phyloP scores from a whole-genome alignment of 2,888 invertebrate species.

The Hypselothyrea guttata region DNA sequence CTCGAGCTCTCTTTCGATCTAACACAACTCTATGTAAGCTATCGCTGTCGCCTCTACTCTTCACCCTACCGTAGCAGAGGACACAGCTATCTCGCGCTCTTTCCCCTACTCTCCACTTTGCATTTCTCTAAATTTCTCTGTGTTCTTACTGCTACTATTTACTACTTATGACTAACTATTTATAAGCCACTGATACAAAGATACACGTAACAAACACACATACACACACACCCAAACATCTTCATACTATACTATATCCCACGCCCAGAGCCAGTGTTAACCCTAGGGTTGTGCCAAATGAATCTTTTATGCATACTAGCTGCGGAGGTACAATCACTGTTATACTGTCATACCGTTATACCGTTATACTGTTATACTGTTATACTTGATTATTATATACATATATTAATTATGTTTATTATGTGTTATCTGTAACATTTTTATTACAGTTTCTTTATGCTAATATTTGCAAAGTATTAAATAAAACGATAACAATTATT shows the following conservation, averaged over 20 bases:
- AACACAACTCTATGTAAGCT: no score
- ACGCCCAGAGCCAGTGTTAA: conserved; percentile 20
- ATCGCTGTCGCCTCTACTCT: no score
- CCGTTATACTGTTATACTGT: conserved; percentile 15
- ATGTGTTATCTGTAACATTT: conserved; percentile 36
- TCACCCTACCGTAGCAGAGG: no score
- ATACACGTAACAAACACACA: conserved; percentile 13
- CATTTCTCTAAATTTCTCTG: neutral
- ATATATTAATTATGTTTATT: conserved; percentile 10
- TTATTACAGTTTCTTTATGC: conserved; percentile 21
- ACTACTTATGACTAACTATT: neutral
- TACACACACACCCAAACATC: conserved; percentile 16
- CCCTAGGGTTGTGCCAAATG: conserved; percentile 33
- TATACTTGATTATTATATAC: neutral
- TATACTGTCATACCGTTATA: no score
- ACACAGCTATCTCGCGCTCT: no score
- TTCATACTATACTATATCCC: conserved; percentile 13
- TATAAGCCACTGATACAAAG: neutral
- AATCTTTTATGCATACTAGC: conserved; percentile 30
- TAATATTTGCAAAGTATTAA: conserved; percentile 4
- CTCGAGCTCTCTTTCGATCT: no score
- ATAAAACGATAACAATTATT: conserved; percentile 18
- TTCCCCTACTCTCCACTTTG: neutral
- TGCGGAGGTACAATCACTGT: conserved; percentile 43
- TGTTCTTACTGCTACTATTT: no score